These are phyloP conservation scores for Albula glossodonta DNA, from an alignment of 2,113 vertebrate species.

Conservation along the genomic window DNA sequence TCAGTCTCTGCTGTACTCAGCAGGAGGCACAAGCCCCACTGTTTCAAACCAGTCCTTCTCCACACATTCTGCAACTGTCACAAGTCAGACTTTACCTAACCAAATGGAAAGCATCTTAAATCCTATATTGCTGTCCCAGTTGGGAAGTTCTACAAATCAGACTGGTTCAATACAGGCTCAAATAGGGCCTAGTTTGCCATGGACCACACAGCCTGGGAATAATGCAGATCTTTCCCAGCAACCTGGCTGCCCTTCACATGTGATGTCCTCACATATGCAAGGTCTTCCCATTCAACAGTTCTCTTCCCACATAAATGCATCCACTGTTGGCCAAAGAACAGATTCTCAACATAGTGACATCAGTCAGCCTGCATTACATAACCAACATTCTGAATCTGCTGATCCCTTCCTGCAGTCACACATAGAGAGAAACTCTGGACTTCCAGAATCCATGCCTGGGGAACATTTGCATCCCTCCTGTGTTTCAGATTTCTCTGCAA, in stretches of 20 bases:
- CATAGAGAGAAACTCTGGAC: constrained; percentile 42
- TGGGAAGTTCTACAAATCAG: constrained; percentile 57
- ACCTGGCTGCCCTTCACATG: constrained; percentile 49
- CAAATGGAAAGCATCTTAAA: constrained; percentile 75
- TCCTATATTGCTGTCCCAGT: constrained; percentile 75
- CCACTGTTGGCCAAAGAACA: constrained; percentile 32
- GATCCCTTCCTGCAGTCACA: constrained; percentile 30
- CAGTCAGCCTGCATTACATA: constrained; percentile 28
- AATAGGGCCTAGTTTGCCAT: constrained; percentile 39
- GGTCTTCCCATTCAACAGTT: constrained; percentile 26
- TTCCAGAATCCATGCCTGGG: constrained; percentile 33
- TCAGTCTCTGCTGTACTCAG: constrained; percentile 42
- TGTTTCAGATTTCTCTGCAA: constrained; percentile 63
- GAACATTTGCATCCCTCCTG: constrained; percentile 50
- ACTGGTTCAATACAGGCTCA: constrained; percentile 55
- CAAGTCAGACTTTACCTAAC: constrained; percentile 69
- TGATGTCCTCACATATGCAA: constrained; percentile 46
- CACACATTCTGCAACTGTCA: constrained; percentile 61
- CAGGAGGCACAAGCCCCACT: constrained; percentile 37
- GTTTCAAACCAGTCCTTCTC: constrained; percentile 58
- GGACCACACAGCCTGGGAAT: constrained; percentile 46
- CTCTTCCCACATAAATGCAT: constrained; percentile 49
- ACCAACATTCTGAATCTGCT: constrained; percentile 21
- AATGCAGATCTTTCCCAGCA: constrained; percentile 58
- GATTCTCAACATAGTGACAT: constrained; percentile 27